Evolutionary conservation across 2,797 vertebrate genomes (phyloP).

Genomic region (Syngnathus rostellatus): DNA sequence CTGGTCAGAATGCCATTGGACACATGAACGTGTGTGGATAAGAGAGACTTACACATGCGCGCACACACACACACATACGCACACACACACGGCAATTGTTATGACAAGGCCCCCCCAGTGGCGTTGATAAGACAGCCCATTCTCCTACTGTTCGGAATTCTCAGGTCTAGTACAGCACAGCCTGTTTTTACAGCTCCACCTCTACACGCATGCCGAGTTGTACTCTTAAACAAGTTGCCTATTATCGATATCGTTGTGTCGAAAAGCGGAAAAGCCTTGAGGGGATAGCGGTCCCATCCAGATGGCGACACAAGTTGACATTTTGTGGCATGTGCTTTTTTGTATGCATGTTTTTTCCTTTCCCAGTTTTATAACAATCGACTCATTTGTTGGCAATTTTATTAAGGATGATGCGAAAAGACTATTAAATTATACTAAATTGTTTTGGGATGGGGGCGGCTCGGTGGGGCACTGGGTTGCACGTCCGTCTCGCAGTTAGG

Average conservation of each 20-base stretch:
- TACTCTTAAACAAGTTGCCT: neutral
- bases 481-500: too few species aligned
- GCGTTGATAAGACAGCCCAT: slow-evolving; percentile 57
- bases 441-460: too few species aligned
- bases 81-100: slow-evolving; percentile 37
- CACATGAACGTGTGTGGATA: slow-evolving; percentile 13
- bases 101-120: slow-evolving; percentile 49
- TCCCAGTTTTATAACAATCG: too few species aligned
- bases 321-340: neutral
- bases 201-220: slow-evolving; percentile 15
- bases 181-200: slow-evolving; percentile 51
- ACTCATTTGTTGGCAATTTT: too few species aligned
- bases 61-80: too few species aligned
- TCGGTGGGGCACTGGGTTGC: too few species aligned
- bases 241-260: slow-evolving; percentile 1
- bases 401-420: too few species aligned
- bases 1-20: slow-evolving; percentile 23
- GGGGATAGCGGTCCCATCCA: slow-evolving; percentile 16
- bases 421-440: too few species aligned
- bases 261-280: neutral
- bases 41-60: slow-evolving; percentile 13
- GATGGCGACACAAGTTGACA: neutral
- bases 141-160: slow-evolving; percentile 44
- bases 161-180: slow-evolving; percentile 46
- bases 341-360: neutral